A percentile compares a stretch with the other conserved stretches of the same genome.
phyloP scores from a whole-genome alignment of 2,113 vertebrate species.

The Raja brachyura region DNA sequence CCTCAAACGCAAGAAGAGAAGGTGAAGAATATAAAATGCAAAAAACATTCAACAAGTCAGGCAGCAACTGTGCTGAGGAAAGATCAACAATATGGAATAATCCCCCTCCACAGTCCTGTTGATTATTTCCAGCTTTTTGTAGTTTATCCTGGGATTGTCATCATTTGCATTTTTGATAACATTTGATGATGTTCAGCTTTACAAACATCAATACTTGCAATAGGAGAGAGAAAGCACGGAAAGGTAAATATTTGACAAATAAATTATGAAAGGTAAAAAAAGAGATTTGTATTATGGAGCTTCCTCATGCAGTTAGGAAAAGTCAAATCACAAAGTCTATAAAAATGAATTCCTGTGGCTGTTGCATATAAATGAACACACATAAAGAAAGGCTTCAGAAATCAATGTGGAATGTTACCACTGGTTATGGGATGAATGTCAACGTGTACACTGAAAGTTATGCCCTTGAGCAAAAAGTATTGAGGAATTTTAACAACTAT shows the following conservation, averaged over 20 bases:
- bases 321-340: background rate
- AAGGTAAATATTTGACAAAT: background rate
- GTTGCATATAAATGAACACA: background rate
- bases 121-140: no score
- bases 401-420: background rate
- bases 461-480: background rate
- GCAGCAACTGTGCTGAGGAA: no score
- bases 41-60: no score
- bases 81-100: no score
- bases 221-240: background rate
- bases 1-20: no score
- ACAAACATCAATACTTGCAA: background rate
- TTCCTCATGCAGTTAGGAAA: background rate
- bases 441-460: background rate
- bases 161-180: no score
- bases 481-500: background rate
- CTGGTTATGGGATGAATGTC: background rate
- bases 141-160: no score
- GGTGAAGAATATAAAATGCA: no score
- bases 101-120: no score
- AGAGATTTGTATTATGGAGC: background rate
- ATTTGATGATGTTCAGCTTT: background rate
- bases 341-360: no score
- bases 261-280: background rate
- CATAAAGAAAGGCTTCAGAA: background rate